phyloP scores from a whole-genome alignment of 1,140 invertebrate genomes.

The Leptinotarsa undecemlineata region DNA sequence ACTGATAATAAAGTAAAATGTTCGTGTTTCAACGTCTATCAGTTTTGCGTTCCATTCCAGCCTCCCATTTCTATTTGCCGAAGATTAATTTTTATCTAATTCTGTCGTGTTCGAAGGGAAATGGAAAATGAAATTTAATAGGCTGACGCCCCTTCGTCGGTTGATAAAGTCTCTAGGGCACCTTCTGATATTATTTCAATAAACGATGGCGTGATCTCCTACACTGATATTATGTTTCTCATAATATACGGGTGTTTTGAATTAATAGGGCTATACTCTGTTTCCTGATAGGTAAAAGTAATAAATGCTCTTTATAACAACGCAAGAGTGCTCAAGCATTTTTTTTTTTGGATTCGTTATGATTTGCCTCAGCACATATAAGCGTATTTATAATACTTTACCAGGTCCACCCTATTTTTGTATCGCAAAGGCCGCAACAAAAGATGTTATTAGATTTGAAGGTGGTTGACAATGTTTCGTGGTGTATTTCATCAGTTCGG shows the following conservation, averaged over 20 bases:
- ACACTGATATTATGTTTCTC: background rate
- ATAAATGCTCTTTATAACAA: background rate
- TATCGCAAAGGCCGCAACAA: too few relatives aligned
- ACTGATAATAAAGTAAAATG: too few relatives aligned
- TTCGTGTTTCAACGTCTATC: too few relatives aligned
- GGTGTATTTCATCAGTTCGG: too few relatives aligned
- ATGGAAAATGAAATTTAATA: constrained; percentile 21
- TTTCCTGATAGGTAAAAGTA: background rate
- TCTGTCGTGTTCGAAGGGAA: constrained; percentile 4
- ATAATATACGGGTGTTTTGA: background rate
- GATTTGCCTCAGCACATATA: too few relatives aligned
- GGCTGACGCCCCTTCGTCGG: background rate
- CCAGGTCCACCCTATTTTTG: too few relatives aligned
- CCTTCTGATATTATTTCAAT: background rate
- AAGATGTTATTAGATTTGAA: too few relatives aligned
- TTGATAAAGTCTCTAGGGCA: constrained; percentile 3
- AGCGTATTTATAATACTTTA: too few relatives aligned
- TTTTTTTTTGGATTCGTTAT: background rate
- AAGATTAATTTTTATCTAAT: constrained; percentile 13
- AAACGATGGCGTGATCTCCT: background rate
- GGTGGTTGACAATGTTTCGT: too few relatives aligned
- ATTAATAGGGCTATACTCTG: background rate
- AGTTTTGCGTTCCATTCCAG: too few relatives aligned
- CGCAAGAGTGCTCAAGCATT: background rate
- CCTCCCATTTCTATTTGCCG: background rate